phyloP scores from a whole-genome alignment of 2,888 invertebrate species.

The Heliconius ismenius region DNA sequence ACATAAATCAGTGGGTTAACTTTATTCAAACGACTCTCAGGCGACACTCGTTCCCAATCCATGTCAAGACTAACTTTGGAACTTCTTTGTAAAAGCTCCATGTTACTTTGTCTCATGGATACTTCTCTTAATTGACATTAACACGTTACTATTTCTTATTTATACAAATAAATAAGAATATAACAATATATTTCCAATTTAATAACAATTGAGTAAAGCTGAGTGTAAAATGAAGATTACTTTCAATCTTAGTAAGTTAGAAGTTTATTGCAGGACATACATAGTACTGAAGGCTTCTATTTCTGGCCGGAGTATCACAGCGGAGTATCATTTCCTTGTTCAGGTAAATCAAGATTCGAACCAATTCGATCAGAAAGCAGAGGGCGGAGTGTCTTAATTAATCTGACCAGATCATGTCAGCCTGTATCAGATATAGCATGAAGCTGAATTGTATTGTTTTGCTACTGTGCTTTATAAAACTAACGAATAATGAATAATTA shows the following conservation, averaged over 20 bases:
- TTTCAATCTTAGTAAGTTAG: neutral
- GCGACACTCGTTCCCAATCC: constrained; percentile 77
- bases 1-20: constrained; percentile 79
- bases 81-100: constrained; percentile 59
- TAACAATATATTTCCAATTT: neutral
- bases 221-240: neutral
- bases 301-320: no score
- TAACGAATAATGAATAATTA: neutral
- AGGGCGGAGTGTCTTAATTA: no score
- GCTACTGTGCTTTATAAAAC: neutral
- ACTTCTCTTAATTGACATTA: constrained; percentile 9
- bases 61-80: constrained; percentile 71
- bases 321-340: no score
- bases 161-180: no score
- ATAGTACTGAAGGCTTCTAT: no score
- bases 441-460: no score
- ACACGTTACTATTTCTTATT: neutral
- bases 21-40: constrained; percentile 81
- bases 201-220: neutral
- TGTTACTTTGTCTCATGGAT: constrained; percentile 22
- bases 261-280: neutral
- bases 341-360: no score
- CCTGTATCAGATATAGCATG: no score
- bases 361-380: no score
- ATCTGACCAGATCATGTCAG: no score